Evolutionary conservation across 2,113 vertebrate genomes (phyloP).

Genomic region (Drymodes brunneopygia): DNA sequence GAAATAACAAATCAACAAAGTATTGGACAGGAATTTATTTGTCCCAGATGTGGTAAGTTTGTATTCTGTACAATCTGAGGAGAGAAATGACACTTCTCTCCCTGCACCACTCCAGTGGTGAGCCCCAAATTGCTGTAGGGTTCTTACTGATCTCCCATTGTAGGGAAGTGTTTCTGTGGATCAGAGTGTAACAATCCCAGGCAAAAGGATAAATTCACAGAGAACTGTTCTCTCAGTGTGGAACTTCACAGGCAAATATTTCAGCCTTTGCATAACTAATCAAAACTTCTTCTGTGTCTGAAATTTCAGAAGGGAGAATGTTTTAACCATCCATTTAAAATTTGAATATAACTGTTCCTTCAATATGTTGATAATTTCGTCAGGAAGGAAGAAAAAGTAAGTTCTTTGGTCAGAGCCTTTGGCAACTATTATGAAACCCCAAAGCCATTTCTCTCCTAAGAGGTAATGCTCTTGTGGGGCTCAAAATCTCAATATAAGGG

Average conservation of each 20-base stretch:
- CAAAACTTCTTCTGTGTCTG: background rate
- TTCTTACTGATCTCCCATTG: background rate
- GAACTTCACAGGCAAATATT: background rate
- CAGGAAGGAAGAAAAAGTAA: background rate
- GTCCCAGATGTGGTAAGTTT: background rate
- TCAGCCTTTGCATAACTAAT: background rate
- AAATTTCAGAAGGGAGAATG: background rate
- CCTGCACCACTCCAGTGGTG: background rate
- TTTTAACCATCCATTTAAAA: background rate
- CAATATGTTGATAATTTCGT: background rate
- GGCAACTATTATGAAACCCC: background rate
- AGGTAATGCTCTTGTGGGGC: background rate
- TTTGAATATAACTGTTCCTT: background rate
- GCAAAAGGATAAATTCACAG: background rate
- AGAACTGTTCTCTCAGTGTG: background rate
- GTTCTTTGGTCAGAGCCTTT: background rate
- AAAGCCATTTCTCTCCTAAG: background rate
- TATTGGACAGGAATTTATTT: background rate
- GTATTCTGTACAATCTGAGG: background rate
- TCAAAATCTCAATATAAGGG: background rate
- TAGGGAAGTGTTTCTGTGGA: background rate
- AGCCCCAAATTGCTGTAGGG: background rate
- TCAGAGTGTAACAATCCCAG: background rate
- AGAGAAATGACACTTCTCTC: background rate
- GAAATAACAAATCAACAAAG: background rate